Percentiles rank a stretch among this genome's conserved stretches.
Evolutionary conservation across 2,888 invertebrate species (phyloP).

Genomic region (Eilema sororculum): DNA sequence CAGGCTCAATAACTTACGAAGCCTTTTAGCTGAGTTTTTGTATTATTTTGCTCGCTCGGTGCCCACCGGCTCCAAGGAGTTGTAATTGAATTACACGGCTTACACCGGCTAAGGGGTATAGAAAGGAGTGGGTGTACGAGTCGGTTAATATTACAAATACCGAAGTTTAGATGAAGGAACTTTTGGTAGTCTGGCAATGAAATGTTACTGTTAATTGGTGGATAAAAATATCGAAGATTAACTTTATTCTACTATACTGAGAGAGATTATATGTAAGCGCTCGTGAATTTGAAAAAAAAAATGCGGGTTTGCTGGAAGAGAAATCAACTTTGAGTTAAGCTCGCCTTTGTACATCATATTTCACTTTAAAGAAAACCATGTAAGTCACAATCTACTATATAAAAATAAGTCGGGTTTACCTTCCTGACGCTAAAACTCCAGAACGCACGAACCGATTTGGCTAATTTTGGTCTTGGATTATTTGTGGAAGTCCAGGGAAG

Average conservation of each 20-base stretch:
- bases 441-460: too few species aligned
- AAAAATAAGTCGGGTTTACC: too few species aligned
- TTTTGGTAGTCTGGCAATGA: neutral
- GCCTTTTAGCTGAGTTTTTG: constrained; percentile 70
- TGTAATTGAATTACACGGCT: constrained; percentile 79
- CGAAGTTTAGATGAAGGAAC: neutral
- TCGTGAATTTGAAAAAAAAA: too few species aligned
- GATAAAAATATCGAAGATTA: neutral
- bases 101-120: constrained; percentile 55
- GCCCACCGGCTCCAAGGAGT: constrained; percentile 60
- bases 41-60: constrained; percentile 59
- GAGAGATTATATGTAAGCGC: too few species aligned
- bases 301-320: too few species aligned
- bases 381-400: too few species aligned
- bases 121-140: constrained; percentile 31
- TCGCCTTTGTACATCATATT: too few species aligned
- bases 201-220: neutral
- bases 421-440: too few species aligned
- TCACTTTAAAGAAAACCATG: too few species aligned
- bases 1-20: constrained; percentile 63
- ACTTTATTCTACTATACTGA: neutral
- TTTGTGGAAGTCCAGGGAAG: too few species aligned
- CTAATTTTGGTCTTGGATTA: too few species aligned
- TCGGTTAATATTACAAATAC: constrained; percentile 13
- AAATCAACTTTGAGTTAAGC: too few species aligned